These are phyloP conservation scores for Philypnodon macrostomus DNA, from an alignment of 2,797 vertebrate species.

Conservation along the genomic window DNA sequence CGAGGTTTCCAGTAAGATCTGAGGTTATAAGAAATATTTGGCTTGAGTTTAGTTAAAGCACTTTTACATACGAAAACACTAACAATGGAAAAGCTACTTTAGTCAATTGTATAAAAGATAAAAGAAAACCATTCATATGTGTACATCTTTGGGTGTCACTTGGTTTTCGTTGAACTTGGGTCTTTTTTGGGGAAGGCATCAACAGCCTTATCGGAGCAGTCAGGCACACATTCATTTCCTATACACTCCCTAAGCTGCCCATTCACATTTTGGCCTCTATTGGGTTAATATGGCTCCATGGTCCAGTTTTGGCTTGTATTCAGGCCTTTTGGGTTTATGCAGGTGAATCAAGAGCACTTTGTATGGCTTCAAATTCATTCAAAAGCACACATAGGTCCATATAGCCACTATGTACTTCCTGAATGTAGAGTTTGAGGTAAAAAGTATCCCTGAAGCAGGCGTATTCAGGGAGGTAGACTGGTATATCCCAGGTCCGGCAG, in stretches of 20 bases:
- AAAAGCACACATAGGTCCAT: constrained; percentile 35
- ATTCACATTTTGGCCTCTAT: constrained; percentile 61
- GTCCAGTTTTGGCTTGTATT: constrained; percentile 31
- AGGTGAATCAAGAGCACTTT: constrained; percentile 19
- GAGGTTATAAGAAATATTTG: constrained; percentile 53
- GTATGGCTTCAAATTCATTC: constrained; percentile 18
- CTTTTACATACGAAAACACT: constrained; percentile 58
- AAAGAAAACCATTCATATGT: constrained; percentile 69
- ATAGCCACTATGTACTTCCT: constrained; percentile 31
- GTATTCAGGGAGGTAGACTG: constrained; percentile 1
- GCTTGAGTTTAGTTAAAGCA: constrained; percentile 67
- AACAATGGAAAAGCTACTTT: constrained; percentile 44
- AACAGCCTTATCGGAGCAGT: constrained; percentile 22
- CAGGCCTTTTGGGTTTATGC: constrained; percentile 9
- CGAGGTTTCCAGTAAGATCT: constrained; percentile 32
- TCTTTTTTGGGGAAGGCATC: constrained; percentile 69
- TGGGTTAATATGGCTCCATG: constrained; percentile 47
- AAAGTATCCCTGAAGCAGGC: background rate
- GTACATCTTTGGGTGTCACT: constrained; percentile 77
- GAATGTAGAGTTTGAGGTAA: constrained; percentile 25
- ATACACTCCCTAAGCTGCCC: constrained; percentile 38
- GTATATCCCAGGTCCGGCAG: constrained; percentile 3
- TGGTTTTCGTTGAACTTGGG: constrained; percentile 68
- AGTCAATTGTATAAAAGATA: constrained; percentile 49
- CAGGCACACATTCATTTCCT: constrained; percentile 18